A percentile compares a stretch with the other conserved stretches of the same genome.
These are phyloP conservation scores for Procavia capensis DNA, from an alignment of 2,113 vertebrate species.

Conservation along the genomic window DNA sequence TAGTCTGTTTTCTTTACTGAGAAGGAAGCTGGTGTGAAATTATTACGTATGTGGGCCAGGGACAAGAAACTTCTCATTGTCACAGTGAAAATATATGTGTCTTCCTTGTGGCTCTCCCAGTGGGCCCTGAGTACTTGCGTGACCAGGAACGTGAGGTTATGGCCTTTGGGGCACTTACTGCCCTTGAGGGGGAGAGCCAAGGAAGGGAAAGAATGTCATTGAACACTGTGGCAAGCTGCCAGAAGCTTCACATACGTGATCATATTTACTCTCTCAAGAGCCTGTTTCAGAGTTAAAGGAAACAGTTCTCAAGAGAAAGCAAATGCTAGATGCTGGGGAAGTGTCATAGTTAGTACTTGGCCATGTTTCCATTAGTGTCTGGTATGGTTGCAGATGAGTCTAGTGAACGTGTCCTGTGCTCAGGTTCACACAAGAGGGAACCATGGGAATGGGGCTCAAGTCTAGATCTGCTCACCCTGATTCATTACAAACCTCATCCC, in stretches of 20 bases:
- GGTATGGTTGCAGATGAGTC: not conserved
- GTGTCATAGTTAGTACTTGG: not conserved
- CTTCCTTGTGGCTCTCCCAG: too few species aligned
- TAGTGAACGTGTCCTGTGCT: not conserved
- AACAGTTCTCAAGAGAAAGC: not conserved
- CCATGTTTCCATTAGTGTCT: not conserved
- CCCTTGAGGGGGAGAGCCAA: not conserved
- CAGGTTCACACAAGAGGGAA: rapidly evolving
- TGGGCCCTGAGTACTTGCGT: not conserved
- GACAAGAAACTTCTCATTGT: not conserved
- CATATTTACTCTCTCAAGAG: not conserved
- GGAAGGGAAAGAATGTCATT: not conserved
- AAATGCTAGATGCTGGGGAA: not conserved
- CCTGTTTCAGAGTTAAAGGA: not conserved
- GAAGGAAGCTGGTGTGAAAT: not conserved
- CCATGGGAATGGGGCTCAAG: not conserved
- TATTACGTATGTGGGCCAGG: not conserved
- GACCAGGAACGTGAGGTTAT: not conserved
- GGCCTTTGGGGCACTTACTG: rapidly evolving
- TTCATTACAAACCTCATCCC: not conserved
- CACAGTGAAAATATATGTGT: too few species aligned
- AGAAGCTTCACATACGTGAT: not conserved
- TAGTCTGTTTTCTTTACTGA: not conserved
- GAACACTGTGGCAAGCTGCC: not conserved
- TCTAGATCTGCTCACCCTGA: not conserved